Evolutionary conservation across 2,113 vertebrate species (phyloP).

Genomic region (Pholis gunnellus): DNA sequence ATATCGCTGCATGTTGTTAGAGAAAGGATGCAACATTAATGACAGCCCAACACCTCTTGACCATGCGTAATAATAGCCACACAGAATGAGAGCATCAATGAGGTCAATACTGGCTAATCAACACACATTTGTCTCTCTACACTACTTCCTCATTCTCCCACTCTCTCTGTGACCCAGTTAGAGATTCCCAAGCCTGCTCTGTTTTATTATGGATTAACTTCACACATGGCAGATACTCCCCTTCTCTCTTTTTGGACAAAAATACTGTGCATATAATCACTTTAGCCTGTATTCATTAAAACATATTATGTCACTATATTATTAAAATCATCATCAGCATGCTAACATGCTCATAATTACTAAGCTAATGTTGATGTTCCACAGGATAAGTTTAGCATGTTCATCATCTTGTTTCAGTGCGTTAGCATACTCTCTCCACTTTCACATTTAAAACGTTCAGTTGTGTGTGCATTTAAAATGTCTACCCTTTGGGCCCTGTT

Average conservation of each 20-base stretch:
- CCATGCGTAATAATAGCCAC: conserved; percentile 48
- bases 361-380: background rate
- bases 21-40: conserved; percentile 12
- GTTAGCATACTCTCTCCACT: background rate
- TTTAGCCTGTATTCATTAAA: conserved; percentile 5
- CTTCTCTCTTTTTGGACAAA: conserved; percentile 32
- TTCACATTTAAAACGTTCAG: background rate
- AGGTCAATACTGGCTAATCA: conserved; percentile 74
- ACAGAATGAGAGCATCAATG: conserved; percentile 63
- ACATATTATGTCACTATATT: background rate
- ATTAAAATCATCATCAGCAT: background rate
- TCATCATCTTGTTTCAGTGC: background rate
- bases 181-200: conserved; percentile 70
- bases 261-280: background rate
- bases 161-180: conserved; percentile 81
- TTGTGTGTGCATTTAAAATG: background rate
- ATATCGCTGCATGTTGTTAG: background rate
- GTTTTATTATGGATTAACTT: conserved; percentile 79
- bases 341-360: background rate
- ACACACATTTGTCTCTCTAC: conserved; percentile 48
- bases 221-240: conserved; percentile 47
- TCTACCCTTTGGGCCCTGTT: background rate
- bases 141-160: conserved; percentile 43
- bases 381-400: background rate
- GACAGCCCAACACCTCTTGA: conserved; percentile 1